Evolutionary conservation across 2,888 invertebrate genomes (phyloP).

Genomic region (Habrosyne pyritoides): DNA sequence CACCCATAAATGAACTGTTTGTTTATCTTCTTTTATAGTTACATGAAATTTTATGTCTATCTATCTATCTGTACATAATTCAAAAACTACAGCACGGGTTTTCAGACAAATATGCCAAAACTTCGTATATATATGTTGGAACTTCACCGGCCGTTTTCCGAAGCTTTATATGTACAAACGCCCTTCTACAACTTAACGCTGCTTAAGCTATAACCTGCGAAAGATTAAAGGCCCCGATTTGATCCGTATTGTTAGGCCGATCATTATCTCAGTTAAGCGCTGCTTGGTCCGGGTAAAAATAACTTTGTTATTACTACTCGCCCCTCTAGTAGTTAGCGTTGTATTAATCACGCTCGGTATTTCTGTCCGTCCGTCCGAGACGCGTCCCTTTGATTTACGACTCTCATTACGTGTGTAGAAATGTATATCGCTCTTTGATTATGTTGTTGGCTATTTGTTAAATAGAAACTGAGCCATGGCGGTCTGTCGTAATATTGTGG

Average conservation of each 20-base stretch:
- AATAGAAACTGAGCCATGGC: neutral
- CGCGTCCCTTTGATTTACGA: conserved; percentile 59
- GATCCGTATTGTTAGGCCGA: conserved; percentile 1
- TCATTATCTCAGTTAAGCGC: neutral
- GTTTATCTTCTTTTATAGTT: no score
- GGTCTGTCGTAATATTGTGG: neutral
- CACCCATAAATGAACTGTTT: no score
- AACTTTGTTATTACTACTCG: neutral
- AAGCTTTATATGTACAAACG: no score
- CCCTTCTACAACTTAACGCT: no score
- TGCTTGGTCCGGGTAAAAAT: conserved; percentile 5
- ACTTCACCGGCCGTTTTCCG: no score
- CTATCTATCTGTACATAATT: no score
- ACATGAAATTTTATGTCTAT: no score
- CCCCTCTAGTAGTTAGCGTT: conserved; percentile 33
- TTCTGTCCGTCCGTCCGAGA: conserved; percentile 53
- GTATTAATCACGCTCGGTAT: conserved; percentile 57
- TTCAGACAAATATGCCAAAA: no score
- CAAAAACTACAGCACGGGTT: no score
- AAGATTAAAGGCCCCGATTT: neutral
- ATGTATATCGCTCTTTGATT: neutral
- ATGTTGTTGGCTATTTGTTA: neutral
- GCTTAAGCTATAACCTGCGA: neutral
- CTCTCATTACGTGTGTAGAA: conserved; percentile 47
- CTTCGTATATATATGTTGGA: no score